Conservation (phyloP, 2,797 vertebrate species). For the Myoxocephalus aenaeus region DNA sequence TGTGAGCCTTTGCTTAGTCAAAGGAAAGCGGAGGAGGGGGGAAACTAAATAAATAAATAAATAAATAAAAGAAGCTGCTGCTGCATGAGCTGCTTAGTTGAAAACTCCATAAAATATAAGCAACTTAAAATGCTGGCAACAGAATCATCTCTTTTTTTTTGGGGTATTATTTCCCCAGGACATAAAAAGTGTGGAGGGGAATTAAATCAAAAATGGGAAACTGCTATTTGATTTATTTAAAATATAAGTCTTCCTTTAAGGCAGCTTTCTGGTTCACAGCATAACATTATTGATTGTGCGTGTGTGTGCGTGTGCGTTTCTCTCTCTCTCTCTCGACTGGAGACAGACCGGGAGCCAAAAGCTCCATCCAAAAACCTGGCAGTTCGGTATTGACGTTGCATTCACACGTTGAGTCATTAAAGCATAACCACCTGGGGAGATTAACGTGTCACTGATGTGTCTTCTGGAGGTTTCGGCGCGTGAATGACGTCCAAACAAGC, state of each 20-base stretch:
- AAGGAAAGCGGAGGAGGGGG: not conserved
- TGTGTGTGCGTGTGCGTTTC: not conserved
- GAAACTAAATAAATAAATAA: too few relatives aligned
- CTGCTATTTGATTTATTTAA: not conserved
- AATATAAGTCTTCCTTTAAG: not conserved
- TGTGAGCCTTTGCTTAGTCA: not conserved
- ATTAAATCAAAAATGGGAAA: not conserved
- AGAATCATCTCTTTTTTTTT: not conserved
- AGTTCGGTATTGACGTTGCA: not conserved
- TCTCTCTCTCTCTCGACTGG: not conserved
- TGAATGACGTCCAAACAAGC: not conserved
- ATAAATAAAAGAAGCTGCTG: not conserved
- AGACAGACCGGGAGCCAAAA: not conserved
- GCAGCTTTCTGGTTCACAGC: not conserved
- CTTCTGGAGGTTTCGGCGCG: not conserved
- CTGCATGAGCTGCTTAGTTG: not conserved
- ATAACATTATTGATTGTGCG: too few relatives aligned
- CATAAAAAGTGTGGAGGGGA: too few relatives aligned
- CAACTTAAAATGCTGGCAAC: conserved; percentile 1
- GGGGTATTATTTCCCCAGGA: too few relatives aligned
- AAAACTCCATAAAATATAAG: not conserved
- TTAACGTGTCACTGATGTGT: not conserved
- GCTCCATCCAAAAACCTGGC: not conserved
- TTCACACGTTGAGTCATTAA: not conserved
- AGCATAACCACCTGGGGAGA: not conserved